Conservation (phyloP, 2,113 vertebrate genomes). For the Phodopus roborovskii region DNA sequence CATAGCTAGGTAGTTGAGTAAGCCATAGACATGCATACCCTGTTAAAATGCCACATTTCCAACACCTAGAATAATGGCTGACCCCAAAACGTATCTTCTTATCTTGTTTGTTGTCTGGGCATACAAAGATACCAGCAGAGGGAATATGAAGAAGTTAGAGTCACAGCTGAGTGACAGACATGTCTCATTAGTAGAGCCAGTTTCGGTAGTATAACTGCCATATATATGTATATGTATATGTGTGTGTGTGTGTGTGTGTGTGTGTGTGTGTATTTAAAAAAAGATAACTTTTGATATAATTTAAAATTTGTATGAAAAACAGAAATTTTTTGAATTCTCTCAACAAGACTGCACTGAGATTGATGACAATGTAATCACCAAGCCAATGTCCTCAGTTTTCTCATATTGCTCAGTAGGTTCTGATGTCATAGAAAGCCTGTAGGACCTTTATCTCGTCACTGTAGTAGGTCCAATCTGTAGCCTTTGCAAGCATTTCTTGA, state of each 20-base stretch:
- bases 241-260: too few species aligned
- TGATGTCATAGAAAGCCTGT: background rate
- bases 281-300: slow-evolving; percentile 44
- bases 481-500: background rate
- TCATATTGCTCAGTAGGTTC: background rate
- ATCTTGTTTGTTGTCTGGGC: background rate
- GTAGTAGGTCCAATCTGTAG: background rate
- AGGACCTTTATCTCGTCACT: background rate
- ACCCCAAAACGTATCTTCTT: background rate
- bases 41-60: slow-evolving; percentile 18
- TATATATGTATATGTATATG: background rate
- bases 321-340: slow-evolving; percentile 23
- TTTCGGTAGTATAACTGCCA: background rate
- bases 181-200: background rate
- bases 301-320: slow-evolving; percentile 24
- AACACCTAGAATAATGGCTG: background rate
- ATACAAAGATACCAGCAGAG: background rate
- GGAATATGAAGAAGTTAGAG: background rate
- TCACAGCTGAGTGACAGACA: background rate
- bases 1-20: background rate
- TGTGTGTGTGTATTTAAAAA: background rate
- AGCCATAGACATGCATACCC: background rate
- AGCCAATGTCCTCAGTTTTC: background rate
- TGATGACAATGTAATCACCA: background rate
- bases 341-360: background rate